phyloP scores from a whole-genome alignment of 1,140 invertebrate genomes.

The Drosophila equinoxialis region DNA sequence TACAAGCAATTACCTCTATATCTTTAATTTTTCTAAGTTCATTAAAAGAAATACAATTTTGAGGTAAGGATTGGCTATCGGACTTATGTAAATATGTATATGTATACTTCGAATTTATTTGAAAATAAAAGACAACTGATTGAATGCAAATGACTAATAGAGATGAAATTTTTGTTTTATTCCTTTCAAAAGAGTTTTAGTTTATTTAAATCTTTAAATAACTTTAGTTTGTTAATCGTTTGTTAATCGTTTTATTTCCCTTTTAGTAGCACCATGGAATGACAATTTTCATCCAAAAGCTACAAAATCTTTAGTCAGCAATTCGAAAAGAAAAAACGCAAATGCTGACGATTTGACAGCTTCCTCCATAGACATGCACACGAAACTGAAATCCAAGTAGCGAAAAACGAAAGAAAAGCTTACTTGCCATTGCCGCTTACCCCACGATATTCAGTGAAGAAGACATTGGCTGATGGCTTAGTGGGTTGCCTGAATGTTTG shows the following conservation, averaged over 20 bases:
- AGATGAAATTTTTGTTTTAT: too few species aligned
- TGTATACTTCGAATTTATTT: too few species aligned
- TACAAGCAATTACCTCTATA: neutral
- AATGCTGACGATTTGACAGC: conserved; percentile 64
- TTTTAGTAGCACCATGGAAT: conserved; percentile 17
- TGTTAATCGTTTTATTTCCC: too few species aligned
- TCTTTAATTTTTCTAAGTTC: neutral
- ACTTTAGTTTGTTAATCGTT: too few species aligned
- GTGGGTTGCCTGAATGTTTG: conserved; percentile 1
- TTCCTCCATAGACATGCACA: conserved; percentile 25
- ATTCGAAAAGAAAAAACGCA: conserved; percentile 52
- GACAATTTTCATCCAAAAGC: conserved; percentile 21
- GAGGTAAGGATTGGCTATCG: too few species aligned
- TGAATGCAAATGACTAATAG: too few species aligned
- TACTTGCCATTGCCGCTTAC: conserved; percentile 48
- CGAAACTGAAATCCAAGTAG: conserved; percentile 20
- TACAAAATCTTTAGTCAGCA: neutral
- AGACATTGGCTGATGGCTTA: conserved; percentile 1
- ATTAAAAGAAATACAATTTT: too few species aligned
- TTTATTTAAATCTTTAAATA: too few species aligned
- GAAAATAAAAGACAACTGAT: too few species aligned
- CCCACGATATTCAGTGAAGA: conserved; percentile 4
- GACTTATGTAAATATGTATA: too few species aligned
- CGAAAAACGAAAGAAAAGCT: conserved; percentile 35
- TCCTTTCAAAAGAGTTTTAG: too few species aligned